Base-by-base conservation (phyloP, 2,797 vertebrate species). In the Oophaga sylvatica region DNA sequence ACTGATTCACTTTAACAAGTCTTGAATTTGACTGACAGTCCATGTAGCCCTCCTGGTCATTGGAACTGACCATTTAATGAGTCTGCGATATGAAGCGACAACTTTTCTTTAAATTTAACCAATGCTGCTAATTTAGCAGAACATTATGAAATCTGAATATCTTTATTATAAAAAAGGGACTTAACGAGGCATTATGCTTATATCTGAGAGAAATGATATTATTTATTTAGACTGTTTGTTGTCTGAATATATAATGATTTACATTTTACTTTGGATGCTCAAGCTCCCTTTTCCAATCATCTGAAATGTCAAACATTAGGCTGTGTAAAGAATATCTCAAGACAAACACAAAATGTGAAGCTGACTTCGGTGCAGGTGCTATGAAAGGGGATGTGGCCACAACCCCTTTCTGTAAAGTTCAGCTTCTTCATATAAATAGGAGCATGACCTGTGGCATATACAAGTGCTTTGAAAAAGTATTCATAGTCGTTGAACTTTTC, bases 261-360 rank as follows among this genome's bases (percentile, higher is more conserved):
- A 77, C 57, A 26, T 80, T 41, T 19, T 86, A 15, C 57, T 75
- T 83, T 9, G 31, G 17, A 63, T 17, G 15, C 59, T 31, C 29
- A 65, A 17, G 4, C 59, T 76, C 10, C 83, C 73, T 65, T 26
- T 26, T 48, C 41, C 29, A 19, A 85, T 63, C 6, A 41, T 87
- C 59, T 77, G 59, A 83, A 87, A 82, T 87, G 86, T 81, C 85
- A 87, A 63, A 56, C 71, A 75, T 31, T 82, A 67, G 71, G 16
- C 22, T 63, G 16, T 65, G 81, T 29, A 12, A 84, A 65, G 65
- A 60, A 41, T 53, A 63, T 31, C 35, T 17, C 53, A 85, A 41
- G 13, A 6, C 26, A 57, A 41, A 81, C 65, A 80, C 29, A 70
- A 26, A 83, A 77, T 67, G 57, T 70, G 9, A 59, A 45, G 17